Base-by-base conservation (phyloP, 1,140 invertebrate genomes). In the Doryteuthis pealeii region DNA sequence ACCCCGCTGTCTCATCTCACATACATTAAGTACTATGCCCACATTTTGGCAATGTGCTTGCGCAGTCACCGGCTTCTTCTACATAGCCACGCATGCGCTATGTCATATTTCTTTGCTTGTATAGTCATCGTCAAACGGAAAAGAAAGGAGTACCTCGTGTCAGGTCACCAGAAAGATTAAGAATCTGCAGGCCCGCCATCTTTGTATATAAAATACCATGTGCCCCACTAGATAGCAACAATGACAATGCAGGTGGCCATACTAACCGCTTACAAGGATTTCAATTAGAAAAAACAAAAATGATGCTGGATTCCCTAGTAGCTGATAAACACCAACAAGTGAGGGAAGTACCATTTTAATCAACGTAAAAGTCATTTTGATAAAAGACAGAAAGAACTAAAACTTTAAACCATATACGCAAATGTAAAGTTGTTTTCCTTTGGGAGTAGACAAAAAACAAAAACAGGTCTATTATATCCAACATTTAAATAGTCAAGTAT, bases 11-110 rank as follows among this genome's bases (percentile, higher is more conserved):
- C 66, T 68, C 66, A 68, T 68, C 30, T 68, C 31, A 68, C 66
- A 68, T 68, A 68, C 32, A 68, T 68, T 68, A 68, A 68, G 31
- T 30, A 68, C 28, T 68, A 68, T 68, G 66, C 30, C 28, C 66
- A 68, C 30, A 68, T 68, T 68, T 68, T 68, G 66, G 66, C 66
- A 68, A 68, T 68, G 66, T 68, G 66, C 22, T 68, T 68, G 66
- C 66, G 66, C 66, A 68, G 66, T 68, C n/a, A 68, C 66, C 66
- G 32, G 32, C 66, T 32, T 68, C 28, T 62, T 15, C 30, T 30
- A 66, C 28, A 68, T 33, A 32, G 66, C 28, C 31, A 68, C 66
- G 66, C 66, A 68, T 68, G 66, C 66, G 66, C 66, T 33, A 68
- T 68, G 66, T 68, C 31, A 30, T 68, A 31, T 68, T 32, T 68